A percentile compares a stretch with the other conserved stretches of the same genome.
phyloP scores from a whole-genome alignment of 1,140 invertebrate genomes.

The Pogonomyrmex barbatus region DNA sequence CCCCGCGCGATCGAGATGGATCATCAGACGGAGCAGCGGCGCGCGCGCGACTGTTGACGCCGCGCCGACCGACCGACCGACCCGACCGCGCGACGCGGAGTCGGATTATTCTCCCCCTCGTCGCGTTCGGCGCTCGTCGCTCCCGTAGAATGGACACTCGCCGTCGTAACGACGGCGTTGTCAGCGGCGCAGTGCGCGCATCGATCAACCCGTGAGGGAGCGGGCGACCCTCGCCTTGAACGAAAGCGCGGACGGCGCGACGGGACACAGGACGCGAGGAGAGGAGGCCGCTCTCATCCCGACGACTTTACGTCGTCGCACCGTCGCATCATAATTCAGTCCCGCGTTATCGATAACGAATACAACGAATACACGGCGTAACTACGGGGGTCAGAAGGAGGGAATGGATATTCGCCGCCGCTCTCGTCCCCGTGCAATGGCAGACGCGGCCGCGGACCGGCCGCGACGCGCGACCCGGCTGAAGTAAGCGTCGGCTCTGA shows the following conservation, averaged over 20 bases:
- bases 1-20: slow-evolving; percentile 15
- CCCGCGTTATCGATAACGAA: background rate
- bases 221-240: background rate
- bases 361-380: background rate
- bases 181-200: slow-evolving; percentile 46
- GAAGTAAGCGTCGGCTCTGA: background rate
- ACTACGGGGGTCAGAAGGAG: background rate
- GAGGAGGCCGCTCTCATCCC: background rate
- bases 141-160: slow-evolving; percentile 47
- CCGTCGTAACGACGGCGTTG: slow-evolving; percentile 52
- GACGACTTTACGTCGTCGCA: background rate
- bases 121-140: background rate
- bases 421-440: slow-evolving; percentile 42
- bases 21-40: background rate
- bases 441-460: slow-evolving; percentile 52
- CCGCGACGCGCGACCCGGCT: slow-evolving; percentile 25
- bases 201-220: slow-evolving; percentile 48
- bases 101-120: slow-evolving; percentile 17
- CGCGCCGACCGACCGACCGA: background rate
- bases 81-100: background rate
- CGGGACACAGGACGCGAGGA: background rate
- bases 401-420: slow-evolving; percentile 37
- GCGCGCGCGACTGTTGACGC: slow-evolving; percentile 42
- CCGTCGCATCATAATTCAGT: background rate
- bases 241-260: slow-evolving; percentile 14